Evolutionary conservation across 2,888 invertebrate genomes (phyloP).

Genomic region (Neoascia interrupta): DNA sequence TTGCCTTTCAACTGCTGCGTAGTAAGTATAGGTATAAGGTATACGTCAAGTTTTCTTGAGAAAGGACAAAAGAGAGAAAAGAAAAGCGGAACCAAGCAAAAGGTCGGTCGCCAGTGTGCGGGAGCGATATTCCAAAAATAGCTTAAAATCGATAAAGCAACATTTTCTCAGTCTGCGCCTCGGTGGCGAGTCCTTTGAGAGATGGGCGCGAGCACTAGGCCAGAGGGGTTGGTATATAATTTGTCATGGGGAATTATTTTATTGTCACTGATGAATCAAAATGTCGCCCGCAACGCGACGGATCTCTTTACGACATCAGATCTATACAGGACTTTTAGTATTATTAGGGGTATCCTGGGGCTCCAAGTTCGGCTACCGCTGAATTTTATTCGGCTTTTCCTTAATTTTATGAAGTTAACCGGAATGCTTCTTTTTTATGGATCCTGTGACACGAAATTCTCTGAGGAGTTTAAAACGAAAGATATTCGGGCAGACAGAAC

Average conservation of each 20-base stretch:
- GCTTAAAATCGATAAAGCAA: slow-evolving; percentile 64
- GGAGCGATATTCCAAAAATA: slow-evolving; percentile 61
- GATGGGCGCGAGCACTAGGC: slow-evolving; percentile 4
- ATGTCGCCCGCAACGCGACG: slow-evolving; percentile 37
- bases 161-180: slow-evolving; percentile 37
- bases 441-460: too few relatives aligned
- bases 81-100: slow-evolving; percentile 18
- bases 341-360: slow-evolving; percentile 29
- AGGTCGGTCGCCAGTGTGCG: slow-evolving; percentile 37
- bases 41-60: slow-evolving; percentile 23
- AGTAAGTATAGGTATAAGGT: slow-evolving; percentile 33
- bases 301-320: slow-evolving; percentile 44
- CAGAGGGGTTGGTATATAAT: slow-evolving; percentile 19
- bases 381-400: too few relatives aligned
- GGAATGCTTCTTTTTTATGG: too few relatives aligned
- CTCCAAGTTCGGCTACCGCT: background rate
- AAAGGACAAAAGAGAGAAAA: slow-evolving; percentile 13
- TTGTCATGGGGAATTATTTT: slow-evolving; percentile 58
- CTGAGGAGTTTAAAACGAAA: too few relatives aligned
- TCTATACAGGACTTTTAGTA: slow-evolving; percentile 32
- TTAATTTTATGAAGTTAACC: too few relatives aligned
- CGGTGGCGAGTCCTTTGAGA: background rate
- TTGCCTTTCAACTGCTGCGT: slow-evolving; percentile 29
- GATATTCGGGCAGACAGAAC: too few relatives aligned
- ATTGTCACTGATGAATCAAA: slow-evolving; percentile 62